Evolutionary conservation across 2,888 invertebrate species (phyloP).

Genomic region (Carcina quercana): DNA sequence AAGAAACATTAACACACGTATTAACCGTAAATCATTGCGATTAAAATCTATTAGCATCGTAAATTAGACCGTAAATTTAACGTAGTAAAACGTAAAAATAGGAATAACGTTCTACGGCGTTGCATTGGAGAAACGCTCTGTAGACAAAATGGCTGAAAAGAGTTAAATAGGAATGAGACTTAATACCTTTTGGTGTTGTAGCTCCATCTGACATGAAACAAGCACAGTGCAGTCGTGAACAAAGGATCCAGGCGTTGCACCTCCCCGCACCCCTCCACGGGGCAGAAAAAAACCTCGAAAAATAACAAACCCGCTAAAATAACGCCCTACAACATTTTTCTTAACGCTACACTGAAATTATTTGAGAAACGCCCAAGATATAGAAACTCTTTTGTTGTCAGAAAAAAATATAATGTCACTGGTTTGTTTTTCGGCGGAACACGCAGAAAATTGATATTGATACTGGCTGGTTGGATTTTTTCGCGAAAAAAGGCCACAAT

Average conservation of each 20-base stretch:
- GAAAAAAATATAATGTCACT: slow-evolving; percentile 4
- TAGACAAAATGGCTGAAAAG: slow-evolving; percentile 31
- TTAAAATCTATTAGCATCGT: too few relatives aligned
- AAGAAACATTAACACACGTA: too few relatives aligned
- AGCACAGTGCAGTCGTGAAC: slow-evolving; percentile 36
- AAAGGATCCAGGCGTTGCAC: slow-evolving; percentile 28
- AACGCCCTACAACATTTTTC: neutral
- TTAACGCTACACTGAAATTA: slow-evolving; percentile 1
- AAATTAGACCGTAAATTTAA: too few relatives aligned
- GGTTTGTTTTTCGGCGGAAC: slow-evolving; percentile 5
- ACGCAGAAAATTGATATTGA: slow-evolving; percentile 11
- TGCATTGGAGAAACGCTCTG: too few relatives aligned
- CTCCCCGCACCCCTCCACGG: slow-evolving; percentile 7
- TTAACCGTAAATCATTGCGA: too few relatives aligned
- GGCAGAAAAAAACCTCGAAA: slow-evolving; percentile 11
- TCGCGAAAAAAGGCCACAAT: slow-evolving; percentile 35
- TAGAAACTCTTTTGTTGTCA: slow-evolving; percentile 1
- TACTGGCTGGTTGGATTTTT: slow-evolving; percentile 18
- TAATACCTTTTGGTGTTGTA: slow-evolving; percentile 36
- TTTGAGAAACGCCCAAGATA: neutral
- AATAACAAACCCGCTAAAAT: slow-evolving; percentile 8
- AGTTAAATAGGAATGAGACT: slow-evolving; percentile 21
- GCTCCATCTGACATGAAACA: slow-evolving; percentile 20
- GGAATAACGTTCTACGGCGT: too few relatives aligned
- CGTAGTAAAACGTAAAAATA: too few relatives aligned